A percentile compares a stretch with the other conserved stretches of the same genome.
Conservation (phyloP, 2,797 vertebrate genomes). For the Pempheris klunzingeri region DNA sequence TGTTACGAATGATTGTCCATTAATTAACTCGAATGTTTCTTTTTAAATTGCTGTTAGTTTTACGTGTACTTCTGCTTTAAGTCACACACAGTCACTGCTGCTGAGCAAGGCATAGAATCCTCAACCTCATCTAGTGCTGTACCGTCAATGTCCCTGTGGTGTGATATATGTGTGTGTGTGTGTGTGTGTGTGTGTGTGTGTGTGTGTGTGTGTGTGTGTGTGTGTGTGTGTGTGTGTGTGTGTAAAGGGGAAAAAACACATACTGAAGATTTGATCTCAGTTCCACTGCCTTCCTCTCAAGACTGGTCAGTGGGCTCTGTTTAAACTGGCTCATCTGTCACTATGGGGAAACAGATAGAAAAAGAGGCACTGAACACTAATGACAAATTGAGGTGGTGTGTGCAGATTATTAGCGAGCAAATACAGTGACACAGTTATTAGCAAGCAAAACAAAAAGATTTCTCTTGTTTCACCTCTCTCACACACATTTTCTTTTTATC, state of each 20-base stretch:
- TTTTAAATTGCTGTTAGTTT: constrained; percentile 1
- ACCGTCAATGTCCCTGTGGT: not conserved
- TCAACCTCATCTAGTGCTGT: not conserved
- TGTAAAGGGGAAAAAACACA: not conserved
- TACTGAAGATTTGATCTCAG: not conserved
- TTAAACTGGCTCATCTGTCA: constrained; percentile 37
- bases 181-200: not conserved
- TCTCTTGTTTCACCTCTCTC: constrained; percentile 19
- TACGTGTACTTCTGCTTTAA: not conserved
- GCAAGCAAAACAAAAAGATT: constrained; percentile 56
- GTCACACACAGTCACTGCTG: constrained; percentile 2
- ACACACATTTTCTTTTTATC: constrained; percentile 44
- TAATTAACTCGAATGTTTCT: not conserved
- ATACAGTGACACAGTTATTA: constrained; percentile 37
- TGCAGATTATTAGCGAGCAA: constrained; percentile 61
- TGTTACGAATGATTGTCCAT: constrained; percentile 2
- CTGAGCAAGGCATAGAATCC: constrained; percentile 24
- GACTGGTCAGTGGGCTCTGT: not conserved
- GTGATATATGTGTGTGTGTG: constrained; percentile 2
- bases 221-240: constrained; percentile 8
- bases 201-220: too few species aligned
- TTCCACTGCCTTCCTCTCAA: not conserved
- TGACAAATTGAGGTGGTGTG: constrained; percentile 48
- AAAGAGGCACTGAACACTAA: constrained; percentile 37
- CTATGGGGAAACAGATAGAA: constrained; percentile 28